phyloP scores from a whole-genome alignment of 1,140 invertebrate genomes.

The Drosophila rufa region DNA sequence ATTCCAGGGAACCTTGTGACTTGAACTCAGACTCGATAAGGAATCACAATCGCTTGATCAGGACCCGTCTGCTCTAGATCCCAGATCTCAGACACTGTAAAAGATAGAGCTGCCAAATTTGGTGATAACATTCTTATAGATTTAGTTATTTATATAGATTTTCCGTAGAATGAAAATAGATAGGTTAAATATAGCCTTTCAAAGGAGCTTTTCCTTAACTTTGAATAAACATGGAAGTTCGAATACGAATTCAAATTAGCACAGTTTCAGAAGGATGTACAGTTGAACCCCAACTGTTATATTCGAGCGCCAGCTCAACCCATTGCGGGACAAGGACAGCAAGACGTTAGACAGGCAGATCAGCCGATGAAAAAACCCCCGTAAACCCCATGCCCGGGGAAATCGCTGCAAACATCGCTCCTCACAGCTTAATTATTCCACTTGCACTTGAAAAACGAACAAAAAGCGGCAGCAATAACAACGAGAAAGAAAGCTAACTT shows the following conservation, averaged over 20 bases:
- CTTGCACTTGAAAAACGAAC: conserved; percentile 41
- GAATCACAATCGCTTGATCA: background rate
- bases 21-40: background rate
- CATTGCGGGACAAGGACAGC: background rate
- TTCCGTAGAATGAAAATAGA: too few relatives aligned
- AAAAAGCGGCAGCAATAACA: conserved; percentile 10
- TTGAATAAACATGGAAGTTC: too few relatives aligned
- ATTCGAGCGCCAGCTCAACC: too few relatives aligned
- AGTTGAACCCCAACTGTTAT: background rate
- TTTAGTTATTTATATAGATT: too few relatives aligned
- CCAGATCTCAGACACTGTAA: too few relatives aligned
- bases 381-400: background rate
- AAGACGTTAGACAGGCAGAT: background rate
- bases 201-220: too few relatives aligned
- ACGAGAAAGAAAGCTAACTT: too few relatives aligned
- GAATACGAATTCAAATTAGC: background rate
- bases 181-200: too few relatives aligned
- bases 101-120: too few relatives aligned
- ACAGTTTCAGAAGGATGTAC: background rate
- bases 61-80: background rate
- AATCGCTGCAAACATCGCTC: background rate
- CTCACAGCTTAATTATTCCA: conserved; percentile 34
- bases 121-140: too few relatives aligned
- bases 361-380: conserved; percentile 2
- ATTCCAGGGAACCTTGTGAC: background rate